phyloP scores from a whole-genome alignment of 2,113 vertebrate genomes.

The Oceanodroma tethys region DNA sequence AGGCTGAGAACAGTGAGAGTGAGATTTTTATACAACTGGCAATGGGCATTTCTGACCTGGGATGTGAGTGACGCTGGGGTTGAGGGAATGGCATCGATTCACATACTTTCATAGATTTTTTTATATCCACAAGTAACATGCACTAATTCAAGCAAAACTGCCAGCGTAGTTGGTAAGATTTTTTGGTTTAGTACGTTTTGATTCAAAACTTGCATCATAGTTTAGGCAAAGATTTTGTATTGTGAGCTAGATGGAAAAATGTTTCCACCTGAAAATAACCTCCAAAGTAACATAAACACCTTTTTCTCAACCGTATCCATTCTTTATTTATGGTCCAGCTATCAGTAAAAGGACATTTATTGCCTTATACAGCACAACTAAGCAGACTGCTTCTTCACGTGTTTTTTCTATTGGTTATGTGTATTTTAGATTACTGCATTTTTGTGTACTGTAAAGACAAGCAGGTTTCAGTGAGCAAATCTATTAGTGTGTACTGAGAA shows the following conservation, averaged over 20 bases:
- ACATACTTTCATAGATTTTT: not conserved
- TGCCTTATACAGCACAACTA: not conserved
- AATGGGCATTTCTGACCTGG: not conserved
- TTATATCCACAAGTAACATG: not conserved
- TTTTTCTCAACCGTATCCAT: not conserved
- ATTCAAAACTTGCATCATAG: not conserved
- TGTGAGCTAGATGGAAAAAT: not conserved
- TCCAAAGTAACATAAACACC: not conserved
- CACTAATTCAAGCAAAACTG: not conserved
- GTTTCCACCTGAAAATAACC: not conserved
- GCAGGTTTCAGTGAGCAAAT: not conserved
- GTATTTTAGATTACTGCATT: not conserved
- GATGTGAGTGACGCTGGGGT: not conserved
- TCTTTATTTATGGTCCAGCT: not conserved
- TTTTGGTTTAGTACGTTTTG: not conserved
- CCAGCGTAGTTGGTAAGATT: not conserved
- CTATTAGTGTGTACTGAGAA: constrained; percentile 6
- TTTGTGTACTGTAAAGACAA: not conserved
- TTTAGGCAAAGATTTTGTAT: not conserved
- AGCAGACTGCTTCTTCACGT: not conserved
- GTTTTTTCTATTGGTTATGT: not conserved
- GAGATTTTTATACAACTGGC: not conserved
- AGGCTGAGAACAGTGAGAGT: not conserved
- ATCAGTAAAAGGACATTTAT: not conserved
- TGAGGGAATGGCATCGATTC: not conserved